Evolutionary conservation across 2,797 vertebrate genomes (phyloP), one percentile per base, ranked within the genome.

Genomic region (Danio aesculapii): DNA sequence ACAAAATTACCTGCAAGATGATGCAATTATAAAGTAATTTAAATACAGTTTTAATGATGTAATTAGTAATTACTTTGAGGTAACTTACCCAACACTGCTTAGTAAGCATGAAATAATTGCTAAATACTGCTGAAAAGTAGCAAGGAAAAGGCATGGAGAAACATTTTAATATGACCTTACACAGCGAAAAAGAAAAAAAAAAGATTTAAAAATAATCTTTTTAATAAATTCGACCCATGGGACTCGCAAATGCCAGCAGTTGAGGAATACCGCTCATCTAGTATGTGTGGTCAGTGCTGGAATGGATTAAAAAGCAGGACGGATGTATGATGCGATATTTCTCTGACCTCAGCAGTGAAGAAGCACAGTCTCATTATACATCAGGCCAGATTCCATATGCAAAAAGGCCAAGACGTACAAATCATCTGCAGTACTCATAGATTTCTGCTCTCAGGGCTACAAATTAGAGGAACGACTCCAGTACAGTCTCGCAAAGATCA

Each of bases 391-490:
- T 74, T 89, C 76, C 55, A 88, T 87, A 85, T 85, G 88, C 90
- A 82, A 79, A 83, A 80, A 30, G 70, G 76, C 75, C 81, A 53
- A 84, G 84, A 88, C 88, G 88, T 47, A 47, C 76, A 82, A 77
- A 75, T 89, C 89, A 87, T 87, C 75, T 87, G 79, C 88, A 85
- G 70, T 43, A 63, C 46, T 83, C 59, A 72, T 47, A 69, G 67
- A 86, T 88, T 86, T 17, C 57, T 90, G 52, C 71, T 86, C 87
- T 87, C 67, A 3, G 83, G 74, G 79, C 84, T 89, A 89, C 86
- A 90, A 92, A 90, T 91, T 85, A 90, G 85, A 91, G 88, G 85
- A 82, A 87, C 30, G 30, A 30, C 30, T 30, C 30, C 30, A 30
- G 30, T 86, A 90, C 83, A 88, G 86, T 91, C 83, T 87, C 72